These are phyloP conservation scores for Amphimallon solstitiale DNA, from an alignment of 2,888 invertebrate species.

Conservation along the genomic window DNA sequence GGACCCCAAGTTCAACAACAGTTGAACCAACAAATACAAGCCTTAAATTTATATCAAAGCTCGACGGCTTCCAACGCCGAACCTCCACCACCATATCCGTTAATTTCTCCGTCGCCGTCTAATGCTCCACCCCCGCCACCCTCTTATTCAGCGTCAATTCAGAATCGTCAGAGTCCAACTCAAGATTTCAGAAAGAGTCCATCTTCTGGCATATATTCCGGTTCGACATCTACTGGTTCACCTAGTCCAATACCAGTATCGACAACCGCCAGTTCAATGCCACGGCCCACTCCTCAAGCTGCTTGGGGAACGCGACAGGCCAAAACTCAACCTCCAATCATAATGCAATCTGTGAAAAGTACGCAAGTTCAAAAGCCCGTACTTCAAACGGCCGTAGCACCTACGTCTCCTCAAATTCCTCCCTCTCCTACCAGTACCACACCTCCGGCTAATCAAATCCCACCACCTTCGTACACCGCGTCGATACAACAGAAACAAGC, in stretches of 20 bases:
- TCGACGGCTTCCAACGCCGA: conserved; percentile 69
- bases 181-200: conserved; percentile 83
- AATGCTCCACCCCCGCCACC: conserved; percentile 81
- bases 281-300: conserved; percentile 82
- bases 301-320: conserved; percentile 89
- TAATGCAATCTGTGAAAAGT: conserved; percentile 96
- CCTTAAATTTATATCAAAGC: conserved; percentile 79
- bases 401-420: conserved; percentile 78
- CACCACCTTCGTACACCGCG: conserved; percentile 85
- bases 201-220: conserved; percentile 87
- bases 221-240: conserved; percentile 81
- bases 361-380: conserved; percentile 96
- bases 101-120: conserved; percentile 65
- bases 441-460: conserved; percentile 68
- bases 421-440: conserved; percentile 53
- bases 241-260: conserved; percentile 81
- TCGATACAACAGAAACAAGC: conserved; percentile 78
- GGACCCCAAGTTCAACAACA: conserved; percentile 85
- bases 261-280: conserved; percentile 72
- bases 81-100: conserved; percentile 69
- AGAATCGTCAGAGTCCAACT: conserved; percentile 87
- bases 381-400: conserved; percentile 94
- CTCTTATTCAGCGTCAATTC: conserved; percentile 86
- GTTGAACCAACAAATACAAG: conserved; percentile 88
- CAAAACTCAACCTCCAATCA: conserved; percentile 90